These are phyloP conservation scores for Caenorhabditis auriculariae DNA, from an alignment of 2,888 invertebrate species.

Conservation along the genomic window DNA sequence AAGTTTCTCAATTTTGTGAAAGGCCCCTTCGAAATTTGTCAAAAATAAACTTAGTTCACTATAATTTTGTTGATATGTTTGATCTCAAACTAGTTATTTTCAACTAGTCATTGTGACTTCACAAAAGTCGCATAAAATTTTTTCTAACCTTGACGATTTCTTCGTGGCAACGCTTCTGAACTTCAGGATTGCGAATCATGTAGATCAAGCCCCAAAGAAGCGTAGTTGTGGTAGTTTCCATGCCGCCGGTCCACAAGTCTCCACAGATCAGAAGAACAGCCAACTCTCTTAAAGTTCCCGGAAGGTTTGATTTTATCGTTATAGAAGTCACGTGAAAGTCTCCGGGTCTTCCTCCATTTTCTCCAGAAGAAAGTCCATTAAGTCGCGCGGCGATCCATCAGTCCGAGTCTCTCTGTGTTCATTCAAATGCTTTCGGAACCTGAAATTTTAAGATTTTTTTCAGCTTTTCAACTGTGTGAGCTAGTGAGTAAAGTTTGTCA, in stretches of 20 bases:
- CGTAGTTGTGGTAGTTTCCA: conserved; percentile 61
- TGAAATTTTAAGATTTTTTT: conserved; percentile 14
- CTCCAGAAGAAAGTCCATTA: conserved; percentile 50
- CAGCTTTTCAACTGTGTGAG: too few species aligned
- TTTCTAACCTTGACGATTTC: conserved; percentile 21
- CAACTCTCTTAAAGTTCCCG: conserved; percentile 34
- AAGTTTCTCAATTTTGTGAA: too few species aligned
- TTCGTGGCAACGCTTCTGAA: conserved; percentile 40
- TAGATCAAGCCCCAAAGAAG: conserved; percentile 59
- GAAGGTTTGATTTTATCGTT: not conserved
- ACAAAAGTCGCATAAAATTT: too few species aligned
- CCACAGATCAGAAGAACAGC: conserved; percentile 54
- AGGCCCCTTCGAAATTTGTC: too few species aligned
- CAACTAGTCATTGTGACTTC: too few species aligned
- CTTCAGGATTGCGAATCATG: conserved; percentile 48
- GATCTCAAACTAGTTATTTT: too few species aligned
- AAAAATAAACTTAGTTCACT: too few species aligned
- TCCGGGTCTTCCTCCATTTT: conserved; percentile 20
- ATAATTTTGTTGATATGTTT: too few species aligned
- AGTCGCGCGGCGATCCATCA: conserved; percentile 41
- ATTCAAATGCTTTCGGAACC: conserved; percentile 24
- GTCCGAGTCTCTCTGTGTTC: conserved; percentile 21
- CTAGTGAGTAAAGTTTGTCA: too few species aligned
- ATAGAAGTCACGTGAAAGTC: not conserved
- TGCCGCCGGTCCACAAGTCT: conserved; percentile 63